Evolutionary conservation across 2,888 invertebrate genomes (phyloP).

Genomic region (Pseudeuparius sepicola): DNA sequence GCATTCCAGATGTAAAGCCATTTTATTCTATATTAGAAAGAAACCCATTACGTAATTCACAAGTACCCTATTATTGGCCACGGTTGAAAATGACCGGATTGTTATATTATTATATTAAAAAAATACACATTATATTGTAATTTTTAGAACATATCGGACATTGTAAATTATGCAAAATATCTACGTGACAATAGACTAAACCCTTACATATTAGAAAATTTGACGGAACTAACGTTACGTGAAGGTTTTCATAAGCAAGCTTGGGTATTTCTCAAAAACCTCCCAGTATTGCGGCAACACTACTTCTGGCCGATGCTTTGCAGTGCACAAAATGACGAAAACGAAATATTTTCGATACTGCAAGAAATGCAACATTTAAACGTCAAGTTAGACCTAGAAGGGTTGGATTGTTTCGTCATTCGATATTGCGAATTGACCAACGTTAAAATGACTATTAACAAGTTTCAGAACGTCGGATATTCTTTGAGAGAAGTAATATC

Average conservation of each 20-base stretch:
- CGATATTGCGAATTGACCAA: conserved; percentile 45
- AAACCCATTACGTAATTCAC: no score
- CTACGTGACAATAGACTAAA: conserved; percentile 42
- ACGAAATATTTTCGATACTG: conserved; percentile 42
- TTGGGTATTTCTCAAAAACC: conserved; percentile 37
- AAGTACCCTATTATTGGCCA: no score
- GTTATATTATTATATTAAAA: no score
- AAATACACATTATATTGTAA: no score
- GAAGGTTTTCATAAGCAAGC: no score
- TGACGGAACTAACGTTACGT: conserved; percentile 36
- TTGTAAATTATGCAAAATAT: conserved; percentile 41
- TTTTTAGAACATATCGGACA: conserved; percentile 41
- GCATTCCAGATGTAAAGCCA: no score
- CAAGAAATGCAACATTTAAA: conserved; percentile 44
- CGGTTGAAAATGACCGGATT: no score
- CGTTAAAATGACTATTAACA: conserved; percentile 42
- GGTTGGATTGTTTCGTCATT: conserved; percentile 45
- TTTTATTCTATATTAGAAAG: no score
- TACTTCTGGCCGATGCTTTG: conserved; percentile 57
- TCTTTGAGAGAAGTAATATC: conserved; percentile 37
- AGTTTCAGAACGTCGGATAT: conserved; percentile 41
- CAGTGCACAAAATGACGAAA: background rate
- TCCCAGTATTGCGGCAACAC: conserved; percentile 50
- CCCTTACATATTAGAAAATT: conserved; percentile 35
- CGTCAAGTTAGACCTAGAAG: conserved; percentile 48